These are phyloP conservation scores for Hirtodrosophila duncani DNA, from an alignment of 2,888 invertebrate genomes.

Conservation along the genomic window DNA sequence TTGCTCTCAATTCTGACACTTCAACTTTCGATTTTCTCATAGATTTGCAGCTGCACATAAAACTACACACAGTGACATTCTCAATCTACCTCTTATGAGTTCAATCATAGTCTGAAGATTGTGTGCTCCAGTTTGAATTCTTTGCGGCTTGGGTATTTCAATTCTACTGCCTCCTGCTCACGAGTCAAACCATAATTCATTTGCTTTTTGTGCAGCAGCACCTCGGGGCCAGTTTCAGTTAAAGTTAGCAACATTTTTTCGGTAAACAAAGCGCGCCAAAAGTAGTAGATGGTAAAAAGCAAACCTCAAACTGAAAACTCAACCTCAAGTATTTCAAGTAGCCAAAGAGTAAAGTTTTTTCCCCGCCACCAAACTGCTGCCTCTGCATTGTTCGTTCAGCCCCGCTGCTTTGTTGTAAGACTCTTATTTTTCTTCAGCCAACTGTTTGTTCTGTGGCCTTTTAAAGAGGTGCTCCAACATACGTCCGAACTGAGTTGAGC, in stretches of 20 bases:
- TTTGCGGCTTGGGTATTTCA: conserved; percentile 2
- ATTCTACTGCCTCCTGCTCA: conserved; percentile 4
- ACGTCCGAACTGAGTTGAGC: no score
- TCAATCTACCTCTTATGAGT: neutral
- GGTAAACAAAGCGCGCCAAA: conserved; percentile 5
- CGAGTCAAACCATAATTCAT: conserved; percentile 27
- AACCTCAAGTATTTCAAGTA: conserved; percentile 57
- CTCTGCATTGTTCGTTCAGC: conserved; percentile 3
- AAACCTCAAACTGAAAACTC: conserved; percentile 39
- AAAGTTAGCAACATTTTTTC: no score
- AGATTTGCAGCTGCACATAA: conserved; percentile 27
- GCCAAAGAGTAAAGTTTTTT: conserved; percentile 21
- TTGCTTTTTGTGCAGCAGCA: conserved; percentile 33
- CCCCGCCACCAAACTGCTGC: conserved; percentile 1
- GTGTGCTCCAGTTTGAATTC: conserved; percentile 25
- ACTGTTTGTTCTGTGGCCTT: conserved; percentile 16
- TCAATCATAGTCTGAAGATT: no score
- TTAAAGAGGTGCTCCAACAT: no score
- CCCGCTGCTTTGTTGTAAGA: conserved; percentile 40
- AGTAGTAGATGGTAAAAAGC: no score
- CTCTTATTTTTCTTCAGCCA: conserved; percentile 17
- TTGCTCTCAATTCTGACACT: conserved; percentile 51
- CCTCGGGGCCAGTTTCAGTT: conserved; percentile 24
- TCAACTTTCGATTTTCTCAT: conserved; percentile 57
- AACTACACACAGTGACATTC: conserved; percentile 6